Base-by-base conservation (phyloP, 1,140 invertebrate genomes). In the Drosophila nannoptera region DNA sequence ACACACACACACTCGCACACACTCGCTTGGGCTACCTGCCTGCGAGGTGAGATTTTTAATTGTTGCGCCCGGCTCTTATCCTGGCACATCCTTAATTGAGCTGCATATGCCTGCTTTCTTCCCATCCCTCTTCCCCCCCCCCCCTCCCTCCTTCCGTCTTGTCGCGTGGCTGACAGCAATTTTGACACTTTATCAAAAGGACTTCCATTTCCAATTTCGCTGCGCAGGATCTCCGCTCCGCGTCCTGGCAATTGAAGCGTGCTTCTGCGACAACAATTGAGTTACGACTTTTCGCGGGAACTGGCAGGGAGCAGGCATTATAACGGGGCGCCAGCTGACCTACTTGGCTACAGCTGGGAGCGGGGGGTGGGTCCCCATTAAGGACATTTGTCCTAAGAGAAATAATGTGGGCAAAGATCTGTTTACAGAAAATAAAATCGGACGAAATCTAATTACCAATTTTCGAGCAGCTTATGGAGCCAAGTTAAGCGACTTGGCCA, bases 31-130 rank as follows among this genome's bases (percentile, higher is more conserved):
- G 1, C 36, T 65, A 38, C 55, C 54, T 78, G 73, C 68, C 73
- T 75, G 75, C 2, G 42, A 63, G 75, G 73, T 71, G 73, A 80
- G 80, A 84, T 83, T 83, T 83, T 61, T 48, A 78, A 84, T 72
- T 81, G 77, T 77, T 81, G 68, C 63, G 42, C 62, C 32, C 45
- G 61, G 49, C 50, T 33, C 42, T 8, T 16, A 12, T 66, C 14
- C 40, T 58, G 48, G 40, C 53, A 43, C 36, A 49, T 59, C 52
- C 59, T 68, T 83, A 83, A 83, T 83, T 84, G 66, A 84, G 80
- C 55, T 84, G 56, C 62, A 62, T 58, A 54, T 77, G 61, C 49
- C 31, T 52, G 2, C 12, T 5, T 11, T 35, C 14, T n/a, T 7
- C 29, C 22, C 22, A n/a, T 9, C 35, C 35, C 6, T 7, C 12